phyloP scores from a whole-genome alignment of 2,797 vertebrate genomes.

The Enteromius trimaculatus region DNA sequence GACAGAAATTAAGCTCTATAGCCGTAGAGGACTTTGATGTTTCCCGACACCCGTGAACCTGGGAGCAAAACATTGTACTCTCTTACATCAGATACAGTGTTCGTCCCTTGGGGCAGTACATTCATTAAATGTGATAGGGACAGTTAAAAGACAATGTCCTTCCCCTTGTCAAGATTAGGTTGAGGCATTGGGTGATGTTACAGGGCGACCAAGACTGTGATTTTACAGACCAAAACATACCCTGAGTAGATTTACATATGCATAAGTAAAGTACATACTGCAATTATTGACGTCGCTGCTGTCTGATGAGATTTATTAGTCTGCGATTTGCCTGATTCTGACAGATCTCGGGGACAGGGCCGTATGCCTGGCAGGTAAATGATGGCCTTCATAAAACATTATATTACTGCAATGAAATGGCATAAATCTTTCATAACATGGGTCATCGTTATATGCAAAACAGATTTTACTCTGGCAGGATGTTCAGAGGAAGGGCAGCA shows the following conservation, averaged over 20 bases:
- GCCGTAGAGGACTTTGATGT: slow-evolving; percentile 70
- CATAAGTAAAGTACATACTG: slow-evolving; percentile 52
- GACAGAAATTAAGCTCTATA: slow-evolving; percentile 69
- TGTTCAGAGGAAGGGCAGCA: slow-evolving; percentile 38
- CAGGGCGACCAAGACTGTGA: slow-evolving; percentile 69
- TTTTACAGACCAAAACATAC: slow-evolving; percentile 65
- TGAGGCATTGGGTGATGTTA: slow-evolving; percentile 74
- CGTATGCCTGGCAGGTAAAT: slow-evolving; percentile 69
- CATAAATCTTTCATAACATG: slow-evolving; percentile 71
- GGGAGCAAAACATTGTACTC: slow-evolving; percentile 74
- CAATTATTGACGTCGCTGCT: slow-evolving; percentile 68
- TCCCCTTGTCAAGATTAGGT: slow-evolving; percentile 74
- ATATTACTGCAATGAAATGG: slow-evolving; percentile 73
- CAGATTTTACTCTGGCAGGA: slow-evolving; percentile 43
- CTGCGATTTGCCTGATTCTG: slow-evolving; percentile 57
- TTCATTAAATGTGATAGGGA: slow-evolving; percentile 77
- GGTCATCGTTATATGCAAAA: slow-evolving; percentile 66
- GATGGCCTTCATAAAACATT: slow-evolving; percentile 76
- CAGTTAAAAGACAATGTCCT: slow-evolving; percentile 76
- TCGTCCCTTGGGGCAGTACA: slow-evolving; percentile 76
- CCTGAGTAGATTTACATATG: slow-evolving; percentile 70
- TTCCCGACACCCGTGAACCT: slow-evolving; percentile 59
- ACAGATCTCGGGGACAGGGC: slow-evolving; percentile 68
- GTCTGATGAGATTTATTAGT: slow-evolving; percentile 72
- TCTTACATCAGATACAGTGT: slow-evolving; percentile 80